Base-by-base conservation (phyloP, 2,888 invertebrate genomes). In the Camponotus fellah region DNA sequence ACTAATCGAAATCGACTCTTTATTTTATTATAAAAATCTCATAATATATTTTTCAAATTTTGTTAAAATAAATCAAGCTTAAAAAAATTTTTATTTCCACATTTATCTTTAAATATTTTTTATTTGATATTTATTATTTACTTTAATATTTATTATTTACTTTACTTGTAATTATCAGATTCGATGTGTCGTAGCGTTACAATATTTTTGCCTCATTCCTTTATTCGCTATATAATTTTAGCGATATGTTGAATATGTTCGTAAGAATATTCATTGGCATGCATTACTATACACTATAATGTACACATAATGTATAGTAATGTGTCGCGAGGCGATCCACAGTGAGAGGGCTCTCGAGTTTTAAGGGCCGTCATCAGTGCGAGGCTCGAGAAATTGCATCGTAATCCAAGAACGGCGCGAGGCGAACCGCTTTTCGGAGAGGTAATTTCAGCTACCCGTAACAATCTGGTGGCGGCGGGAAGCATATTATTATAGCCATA, bases 401-500 rank as follows among this genome's bases (percentile, higher is more conserved):
- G 91, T 93, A 92, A 92, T 91, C 90, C 89, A 88, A 88, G 86
- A 87, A 89, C 85, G 87, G 86, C 87, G 89, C 86, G 87, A 83
- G 75, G 74, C 80, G 77, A 32, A 76, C 88, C 84, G 84, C 79
- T 89, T 91, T 88, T 87, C 90, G 86, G 86, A 85, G 86, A 90
- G 90, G 91, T 91, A 92, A 92, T 92, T 92, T 86, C 86, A 84
- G 86, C 84, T 86, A 86, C 88, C 86, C 87, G 89, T 92, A 92
- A 92, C 90, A 89, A 88, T 89, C 90, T 84, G 80, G 75, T 83
- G 77, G 82, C 71, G 64, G 72, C 85, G 88, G 26, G 65, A 88
- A 86, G 90, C 89, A 91, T 92, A 92, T 93, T 93, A 92, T 92
- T 92, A 92, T 91, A 85, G 88, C 88, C 89, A 89, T 89, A 90